Evolutionary conservation across 2,113 vertebrate species (phyloP), one percentile per base, ranked within the genome.

Genomic region (Micronisus gabar): DNA sequence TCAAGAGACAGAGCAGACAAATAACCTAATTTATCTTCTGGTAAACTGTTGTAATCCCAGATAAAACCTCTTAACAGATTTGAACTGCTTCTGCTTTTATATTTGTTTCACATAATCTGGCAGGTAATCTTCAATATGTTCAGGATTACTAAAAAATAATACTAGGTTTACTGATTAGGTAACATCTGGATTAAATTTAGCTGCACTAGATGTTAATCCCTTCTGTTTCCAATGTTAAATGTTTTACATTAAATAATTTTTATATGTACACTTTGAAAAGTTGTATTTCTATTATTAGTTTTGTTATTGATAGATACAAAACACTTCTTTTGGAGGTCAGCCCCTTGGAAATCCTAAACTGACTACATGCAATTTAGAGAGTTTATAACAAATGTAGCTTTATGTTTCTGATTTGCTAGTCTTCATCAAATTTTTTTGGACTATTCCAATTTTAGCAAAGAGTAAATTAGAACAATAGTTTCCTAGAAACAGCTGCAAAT

Each of bases 361-460:
- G 92, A 92, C 52, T 95, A 85, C 19, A 43, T 70, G 26, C 19
- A 83, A 53, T 91, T 92, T 78, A 56, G 74, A 83, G 81, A 88
- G 48, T 71, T 97, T 90, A 86, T 93, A 66, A 94, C 87, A 72
- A 86, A 96, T 94, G 81, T 90, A 94, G 94, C 27, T 89, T 94
- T 85, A 90, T 86, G 76, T 92, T 96, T 93, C 83, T 84, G 25
- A 90, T 97, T 96, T 95, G 12, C 48, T 96, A 38, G 6, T 32
- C 25, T 95, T 93, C 85, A 95, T 86, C 59, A 50, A 92, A 18
- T 17, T 72, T 95, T 94, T 86, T 71, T 26, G 90, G 40, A 38
- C 43, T 84, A 81, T 90, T 62, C 92, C 53, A 93, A 76, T 92
- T 88, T 81, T 47, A 68, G 7, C n/a, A 20, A 36, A 90, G 52